These are phyloP conservation scores for Liolophura sinensis DNA, from an alignment of 1,140 invertebrate species.

Conservation along the genomic window DNA sequence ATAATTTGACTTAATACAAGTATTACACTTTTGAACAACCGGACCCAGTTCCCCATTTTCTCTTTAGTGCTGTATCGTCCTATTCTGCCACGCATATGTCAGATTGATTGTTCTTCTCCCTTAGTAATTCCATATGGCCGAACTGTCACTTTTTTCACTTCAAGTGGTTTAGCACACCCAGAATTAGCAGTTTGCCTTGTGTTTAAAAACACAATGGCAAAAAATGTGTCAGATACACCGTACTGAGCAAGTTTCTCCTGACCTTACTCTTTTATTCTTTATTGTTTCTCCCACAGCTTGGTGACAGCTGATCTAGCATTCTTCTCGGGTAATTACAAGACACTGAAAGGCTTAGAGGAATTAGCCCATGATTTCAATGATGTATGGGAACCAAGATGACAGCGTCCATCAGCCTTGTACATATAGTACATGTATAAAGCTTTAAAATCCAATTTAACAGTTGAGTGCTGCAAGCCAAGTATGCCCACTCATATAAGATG, in stretches of 20 bases:
- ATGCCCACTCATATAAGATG: too few species aligned
- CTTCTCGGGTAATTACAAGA: conserved; percentile 89
- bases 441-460: neutral
- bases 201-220: neutral
- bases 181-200: neutral
- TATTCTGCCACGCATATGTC: too few species aligned
- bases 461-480: too few species aligned
- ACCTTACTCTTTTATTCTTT: conserved; percentile 1
- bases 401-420: neutral
- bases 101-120: too few species aligned
- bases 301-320: conserved; percentile 95
- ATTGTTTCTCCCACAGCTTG: conserved; percentile 64
- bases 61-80: too few species aligned
- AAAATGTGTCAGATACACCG: neutral
- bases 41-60: too few species aligned
- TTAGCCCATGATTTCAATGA: conserved; percentile 37
- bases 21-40: too few species aligned
- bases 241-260: neutral
- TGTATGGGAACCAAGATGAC: conserved; percentile 44
- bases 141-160: neutral
- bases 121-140: too few species aligned
- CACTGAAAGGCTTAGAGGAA: conserved; percentile 66
- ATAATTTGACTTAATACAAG: too few species aligned
- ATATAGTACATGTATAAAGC: neutral
- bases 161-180: neutral